Evolutionary conservation across 2,888 invertebrate genomes (phyloP).

Genomic region (Hyles lineata): DNA sequence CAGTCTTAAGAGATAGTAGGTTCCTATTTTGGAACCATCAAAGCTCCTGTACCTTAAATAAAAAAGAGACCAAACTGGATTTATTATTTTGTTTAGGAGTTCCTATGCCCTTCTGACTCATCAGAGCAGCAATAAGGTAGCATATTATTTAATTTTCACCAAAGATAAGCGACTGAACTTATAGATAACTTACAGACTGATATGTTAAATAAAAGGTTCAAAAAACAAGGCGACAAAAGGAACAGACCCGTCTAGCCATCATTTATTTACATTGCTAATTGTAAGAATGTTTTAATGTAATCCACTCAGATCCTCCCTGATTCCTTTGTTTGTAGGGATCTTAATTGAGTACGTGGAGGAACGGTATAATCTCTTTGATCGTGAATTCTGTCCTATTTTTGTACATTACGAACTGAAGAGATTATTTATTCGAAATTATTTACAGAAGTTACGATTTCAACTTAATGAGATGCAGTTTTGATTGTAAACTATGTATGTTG

Average conservation of each 20-base stretch:
- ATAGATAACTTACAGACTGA: background rate
- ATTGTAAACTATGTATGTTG: too few relatives aligned
- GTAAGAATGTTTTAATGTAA: constrained; percentile 52
- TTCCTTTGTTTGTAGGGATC: constrained; percentile 45
- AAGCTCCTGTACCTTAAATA: too few relatives aligned
- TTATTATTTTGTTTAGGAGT: too few relatives aligned
- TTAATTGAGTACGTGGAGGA: constrained; percentile 58
- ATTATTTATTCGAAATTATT: background rate
- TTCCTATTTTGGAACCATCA: too few relatives aligned
- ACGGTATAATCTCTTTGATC: constrained; percentile 27
- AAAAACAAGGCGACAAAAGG: constrained; percentile 17
- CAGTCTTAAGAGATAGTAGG: too few relatives aligned
- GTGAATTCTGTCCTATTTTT: background rate
- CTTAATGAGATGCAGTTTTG: too few relatives aligned
- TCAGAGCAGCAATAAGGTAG: too few relatives aligned
- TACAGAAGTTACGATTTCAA: too few relatives aligned
- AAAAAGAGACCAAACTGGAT: too few relatives aligned
- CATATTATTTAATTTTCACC: too few relatives aligned
- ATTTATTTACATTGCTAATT: constrained; percentile 59
- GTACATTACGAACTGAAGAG: background rate
- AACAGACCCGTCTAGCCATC: constrained; percentile 16
- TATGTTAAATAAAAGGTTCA: background rate
- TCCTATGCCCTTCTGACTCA: too few relatives aligned
- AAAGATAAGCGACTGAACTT: too few relatives aligned
- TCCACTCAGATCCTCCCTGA: constrained; percentile 49